A percentile compares a stretch with the other conserved stretches of the same genome.
phyloP scores from a whole-genome alignment of 1,140 invertebrate genomes.

The Rhizoglyphus robini region DNA sequence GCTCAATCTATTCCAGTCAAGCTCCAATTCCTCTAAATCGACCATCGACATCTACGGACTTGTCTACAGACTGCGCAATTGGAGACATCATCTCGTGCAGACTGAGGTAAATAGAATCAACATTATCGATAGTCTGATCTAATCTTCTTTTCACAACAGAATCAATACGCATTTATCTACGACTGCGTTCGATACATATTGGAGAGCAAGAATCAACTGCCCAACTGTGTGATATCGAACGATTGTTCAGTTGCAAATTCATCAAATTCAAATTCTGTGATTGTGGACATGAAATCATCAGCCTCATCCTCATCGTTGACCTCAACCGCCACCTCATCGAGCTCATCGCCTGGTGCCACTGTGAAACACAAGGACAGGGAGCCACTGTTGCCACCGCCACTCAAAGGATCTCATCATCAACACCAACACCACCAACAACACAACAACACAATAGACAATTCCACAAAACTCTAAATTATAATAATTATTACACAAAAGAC shows the following conservation, averaged over 20 bases:
- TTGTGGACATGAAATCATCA: not conserved
- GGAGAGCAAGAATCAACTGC: too few relatives aligned
- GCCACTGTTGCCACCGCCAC: too few relatives aligned
- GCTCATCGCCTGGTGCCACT: too few relatives aligned
- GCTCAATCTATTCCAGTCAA: not conserved
- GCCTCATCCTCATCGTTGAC: not conserved
- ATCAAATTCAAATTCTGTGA: not conserved
- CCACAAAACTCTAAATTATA: not conserved
- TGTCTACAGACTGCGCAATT: slow-evolving; percentile 33
- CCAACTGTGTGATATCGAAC: not conserved
- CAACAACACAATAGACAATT: not conserved
- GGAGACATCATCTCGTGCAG: slow-evolving; percentile 37
- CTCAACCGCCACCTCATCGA: not conserved
- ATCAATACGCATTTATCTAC: slow-evolving; percentile 25
- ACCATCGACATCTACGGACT: slow-evolving; percentile 33
- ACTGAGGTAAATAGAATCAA: slow-evolving; percentile 30
- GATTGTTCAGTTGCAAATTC: not conserved
- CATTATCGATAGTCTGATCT: not conserved
- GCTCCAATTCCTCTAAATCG: slow-evolving; percentile 27
- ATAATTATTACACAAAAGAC: not conserved
- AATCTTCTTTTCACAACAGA: slow-evolving; percentile 13
- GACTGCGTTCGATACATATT: slow-evolving; percentile 22
- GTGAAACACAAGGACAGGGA: not conserved
- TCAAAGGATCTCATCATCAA: too few relatives aligned
- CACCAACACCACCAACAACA: not conserved